Evolutionary conservation across 2,888 invertebrate species (phyloP), one percentile per base, ranked within the genome.

Genomic region (Esperia sulphurella): DNA sequence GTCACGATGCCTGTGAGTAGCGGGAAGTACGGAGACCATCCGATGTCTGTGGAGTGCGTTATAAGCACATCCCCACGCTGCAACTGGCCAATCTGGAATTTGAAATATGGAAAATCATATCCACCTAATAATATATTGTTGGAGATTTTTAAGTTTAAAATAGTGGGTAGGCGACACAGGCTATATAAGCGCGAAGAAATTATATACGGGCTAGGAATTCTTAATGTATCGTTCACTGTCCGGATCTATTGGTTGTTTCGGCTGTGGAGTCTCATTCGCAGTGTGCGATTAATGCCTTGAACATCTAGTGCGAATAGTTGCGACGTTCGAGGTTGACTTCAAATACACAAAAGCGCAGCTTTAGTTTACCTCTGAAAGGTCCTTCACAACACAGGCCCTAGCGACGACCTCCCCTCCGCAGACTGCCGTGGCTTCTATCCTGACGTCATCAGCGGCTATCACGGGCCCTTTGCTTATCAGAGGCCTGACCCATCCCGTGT

Each of bases 1-100:
- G 96, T 96, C 8, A 95, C 94, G 43, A 96, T 91, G 8, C 96
- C 96, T 0, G 92, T 84, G 13, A 96, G 74, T 43, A 96, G 90
- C 0, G 95, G 95, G 75, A 96, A 96, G 80, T 95, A 96, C 0
- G 96, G 95, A 1, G 94, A 93, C 96, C 96, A 96, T 1, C 95
- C 95, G 56, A 96, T 94, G 69, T 96, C 96, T 0, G 96, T 96
- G 39, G 92, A 92, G 59, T 91, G 91, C 0, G 96, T 95, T 57
- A 96, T 92, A 56, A 96, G 82, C 53, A 96, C 91, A 66, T 96
- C 96, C 0, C 95, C 95, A 55, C 82, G 73, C 63, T 90, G 79
- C 42, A 92, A 75, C 49, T 85, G 68, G 8, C 78, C 72, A 37
- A 90, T 83, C 90, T 90, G 65, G n/a, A 59, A 37, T 6, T 35